phyloP scores from a whole-genome alignment of 2,888 invertebrate species.

The Ligdia adustata region DNA sequence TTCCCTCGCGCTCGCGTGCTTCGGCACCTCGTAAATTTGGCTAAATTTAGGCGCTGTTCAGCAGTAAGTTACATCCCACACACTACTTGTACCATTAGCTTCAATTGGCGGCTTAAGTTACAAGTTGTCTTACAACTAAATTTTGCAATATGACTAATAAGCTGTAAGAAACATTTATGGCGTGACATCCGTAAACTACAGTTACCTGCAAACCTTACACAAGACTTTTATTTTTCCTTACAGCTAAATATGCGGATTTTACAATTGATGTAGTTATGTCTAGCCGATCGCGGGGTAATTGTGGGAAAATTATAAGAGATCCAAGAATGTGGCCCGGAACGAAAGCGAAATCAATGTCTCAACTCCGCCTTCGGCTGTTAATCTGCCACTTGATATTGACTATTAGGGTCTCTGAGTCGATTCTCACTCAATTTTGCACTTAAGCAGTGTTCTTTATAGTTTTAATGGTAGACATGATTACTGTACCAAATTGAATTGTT shows the following conservation, averaged over 20 bases:
- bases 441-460: no score
- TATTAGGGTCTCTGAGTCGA: no score
- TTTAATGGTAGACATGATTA: slow-evolving; percentile 1
- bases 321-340: slow-evolving; percentile 67
- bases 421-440: no score
- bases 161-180: no score
- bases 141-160: slow-evolving; percentile 2
- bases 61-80: slow-evolving; percentile 11
- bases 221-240: neutral
- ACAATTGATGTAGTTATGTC: slow-evolving; percentile 32
- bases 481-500: slow-evolving; percentile 3
- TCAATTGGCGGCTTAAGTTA: slow-evolving; percentile 11
- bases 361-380: slow-evolving; percentile 43
- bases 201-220: no score
- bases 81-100: slow-evolving; percentile 4
- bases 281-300: slow-evolving; percentile 61
- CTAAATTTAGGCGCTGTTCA: slow-evolving; percentile 35
- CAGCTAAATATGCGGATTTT: slow-evolving; percentile 13
- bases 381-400: no score
- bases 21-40: slow-evolving; percentile 49
- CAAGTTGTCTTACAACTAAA: neutral
- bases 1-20: slow-evolving; percentile 62
- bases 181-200: neutral
- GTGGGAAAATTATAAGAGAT: slow-evolving; percentile 57
- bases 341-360: slow-evolving; percentile 60